Conservation (phyloP, 2,888 invertebrate species). For the Polymixis lichenea region DNA sequence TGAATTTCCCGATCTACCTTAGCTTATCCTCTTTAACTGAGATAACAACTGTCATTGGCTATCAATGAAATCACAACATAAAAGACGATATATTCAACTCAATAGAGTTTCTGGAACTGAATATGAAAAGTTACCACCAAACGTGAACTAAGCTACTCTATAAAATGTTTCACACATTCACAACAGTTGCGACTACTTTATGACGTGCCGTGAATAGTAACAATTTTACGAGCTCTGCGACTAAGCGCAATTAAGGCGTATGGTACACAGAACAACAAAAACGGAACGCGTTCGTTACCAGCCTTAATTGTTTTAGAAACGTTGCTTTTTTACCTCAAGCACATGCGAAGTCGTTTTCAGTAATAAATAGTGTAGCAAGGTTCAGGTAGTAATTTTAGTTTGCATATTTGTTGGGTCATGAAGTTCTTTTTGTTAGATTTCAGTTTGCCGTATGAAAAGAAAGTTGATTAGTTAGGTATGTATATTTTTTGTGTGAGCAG, state of each 20-base stretch:
- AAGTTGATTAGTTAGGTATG: neutral
- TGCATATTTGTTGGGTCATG: slow-evolving; percentile 32
- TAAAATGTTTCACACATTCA: slow-evolving; percentile 27
- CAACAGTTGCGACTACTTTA: slow-evolving; percentile 27
- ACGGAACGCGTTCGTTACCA: slow-evolving; percentile 39
- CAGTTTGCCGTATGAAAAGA: neutral
- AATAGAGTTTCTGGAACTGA: neutral
- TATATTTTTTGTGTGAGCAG: neutral
- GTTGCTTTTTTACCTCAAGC: slow-evolving; percentile 18
- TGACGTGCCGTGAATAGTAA: slow-evolving; percentile 25
- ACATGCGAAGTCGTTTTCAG: slow-evolving; percentile 28
- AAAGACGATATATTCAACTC: neutral
- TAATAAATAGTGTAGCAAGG: slow-evolving; percentile 20
- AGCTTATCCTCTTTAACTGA: neutral
- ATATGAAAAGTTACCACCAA: slow-evolving; percentile 24
- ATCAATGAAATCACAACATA: neutral
- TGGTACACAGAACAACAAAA: slow-evolving; percentile 19
- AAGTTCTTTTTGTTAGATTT: neutral
- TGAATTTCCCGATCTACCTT: no score
- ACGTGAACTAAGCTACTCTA: neutral
- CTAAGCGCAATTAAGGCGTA: slow-evolving; percentile 39
- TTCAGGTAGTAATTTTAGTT: slow-evolving; percentile 34
- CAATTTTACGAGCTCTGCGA: slow-evolving; percentile 36
- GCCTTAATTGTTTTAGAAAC: slow-evolving; percentile 56
- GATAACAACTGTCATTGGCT: neutral